phyloP scores from a whole-genome alignment of 2,888 invertebrate species.

The Branchipolynoe longqiensis region DNA sequence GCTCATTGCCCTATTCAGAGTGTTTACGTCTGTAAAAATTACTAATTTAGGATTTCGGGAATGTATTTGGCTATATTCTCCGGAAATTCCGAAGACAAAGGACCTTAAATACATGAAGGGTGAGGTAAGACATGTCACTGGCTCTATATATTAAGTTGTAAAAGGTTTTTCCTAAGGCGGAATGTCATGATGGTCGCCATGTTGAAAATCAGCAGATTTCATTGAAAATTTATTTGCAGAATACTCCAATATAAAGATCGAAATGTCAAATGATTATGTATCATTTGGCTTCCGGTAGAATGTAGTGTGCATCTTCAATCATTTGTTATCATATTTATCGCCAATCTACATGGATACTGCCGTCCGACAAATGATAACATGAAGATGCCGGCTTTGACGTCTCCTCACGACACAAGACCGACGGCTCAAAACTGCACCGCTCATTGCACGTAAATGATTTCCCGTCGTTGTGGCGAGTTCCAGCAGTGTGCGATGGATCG shows the following conservation, averaged over 20 bases:
- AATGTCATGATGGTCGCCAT: constrained; percentile 57
- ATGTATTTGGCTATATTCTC: constrained; percentile 30
- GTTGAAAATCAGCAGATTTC: constrained; percentile 49
- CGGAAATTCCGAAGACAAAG: background rate
- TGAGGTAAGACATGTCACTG: constrained; percentile 21
- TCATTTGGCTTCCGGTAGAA: background rate
- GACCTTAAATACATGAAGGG: constrained; percentile 27
- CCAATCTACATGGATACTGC: background rate
- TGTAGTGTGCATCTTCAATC: background rate
- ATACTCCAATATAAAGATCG: background rate
- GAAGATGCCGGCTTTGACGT: constrained; percentile 26
- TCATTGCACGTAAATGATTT: too few species aligned
- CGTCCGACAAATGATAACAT: constrained; percentile 18
- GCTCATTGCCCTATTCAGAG: constrained; percentile 44
- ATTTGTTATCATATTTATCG: background rate
- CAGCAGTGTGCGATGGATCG: too few species aligned
- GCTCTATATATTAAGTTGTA: background rate
- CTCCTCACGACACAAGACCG: too few species aligned
- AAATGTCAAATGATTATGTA: background rate
- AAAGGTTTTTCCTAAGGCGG: constrained; percentile 5
- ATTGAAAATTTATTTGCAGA: constrained; percentile 50
- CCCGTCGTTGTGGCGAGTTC: too few species aligned
- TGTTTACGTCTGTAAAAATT: constrained; percentile 53
- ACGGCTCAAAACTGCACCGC: too few species aligned
- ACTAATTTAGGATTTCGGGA: constrained; percentile 26